Conservation (phyloP, 2,113 vertebrate species). For the Prionailurus bengalensis region DNA sequence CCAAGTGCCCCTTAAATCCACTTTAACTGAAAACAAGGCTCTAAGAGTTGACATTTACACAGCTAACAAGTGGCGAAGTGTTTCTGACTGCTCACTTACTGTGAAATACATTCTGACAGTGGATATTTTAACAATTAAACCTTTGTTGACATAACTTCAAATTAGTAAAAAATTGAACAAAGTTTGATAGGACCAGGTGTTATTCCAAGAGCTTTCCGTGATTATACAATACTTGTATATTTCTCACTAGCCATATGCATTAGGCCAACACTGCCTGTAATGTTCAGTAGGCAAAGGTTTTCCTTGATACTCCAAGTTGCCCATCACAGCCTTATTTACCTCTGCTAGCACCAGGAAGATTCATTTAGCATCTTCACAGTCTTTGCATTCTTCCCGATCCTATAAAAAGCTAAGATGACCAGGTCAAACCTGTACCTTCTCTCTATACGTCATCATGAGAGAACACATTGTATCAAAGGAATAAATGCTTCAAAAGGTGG, state of each 20-base stretch:
- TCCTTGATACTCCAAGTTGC: neutral
- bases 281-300: neutral
- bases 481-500: neutral
- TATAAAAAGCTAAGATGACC: neutral
- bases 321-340: neutral
- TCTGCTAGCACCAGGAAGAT: neutral
- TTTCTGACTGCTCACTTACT: neutral
- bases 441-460: neutral
- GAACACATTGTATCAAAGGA: neutral
- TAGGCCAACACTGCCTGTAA: neutral
- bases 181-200: neutral
- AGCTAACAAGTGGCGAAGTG: neutral
- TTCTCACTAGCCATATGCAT: neutral
- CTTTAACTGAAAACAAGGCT: neutral
- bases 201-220: neutral
- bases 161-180: conserved; percentile 13
- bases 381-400: neutral
- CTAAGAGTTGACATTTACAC: neutral
- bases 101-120: neutral
- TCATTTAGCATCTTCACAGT: neutral
- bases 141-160: neutral
- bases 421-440: neutral
- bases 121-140: neutral
- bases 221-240: neutral
- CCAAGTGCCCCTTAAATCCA: neutral